A percentile compares a stretch with the other conserved stretches of the same genome.
Conservation (phyloP, 2,797 vertebrate genomes). For the Fratercula arctica region DNA sequence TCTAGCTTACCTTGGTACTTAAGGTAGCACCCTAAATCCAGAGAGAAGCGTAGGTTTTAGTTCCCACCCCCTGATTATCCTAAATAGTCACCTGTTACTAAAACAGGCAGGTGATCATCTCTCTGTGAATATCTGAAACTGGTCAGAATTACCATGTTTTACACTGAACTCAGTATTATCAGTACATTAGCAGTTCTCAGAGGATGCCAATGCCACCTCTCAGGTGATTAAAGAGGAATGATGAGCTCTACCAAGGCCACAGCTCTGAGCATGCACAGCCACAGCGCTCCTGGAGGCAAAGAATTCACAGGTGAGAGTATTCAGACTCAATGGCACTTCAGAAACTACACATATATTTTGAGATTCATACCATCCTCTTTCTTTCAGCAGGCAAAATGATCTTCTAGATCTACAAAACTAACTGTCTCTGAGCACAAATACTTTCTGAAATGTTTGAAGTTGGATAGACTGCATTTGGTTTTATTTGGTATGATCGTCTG, state of each 20-base stretch:
- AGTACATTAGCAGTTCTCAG: not conserved
- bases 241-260: not conserved
- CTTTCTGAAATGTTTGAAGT: not conserved
- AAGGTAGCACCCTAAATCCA: not conserved
- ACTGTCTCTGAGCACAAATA: not conserved
- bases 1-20: not conserved
- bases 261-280: not conserved
- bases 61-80: not conserved
- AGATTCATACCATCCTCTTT: not conserved
- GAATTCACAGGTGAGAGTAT: not conserved
- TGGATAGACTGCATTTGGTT: not conserved
- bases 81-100: not conserved
- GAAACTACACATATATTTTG: not conserved
- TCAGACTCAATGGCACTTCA: not conserved
- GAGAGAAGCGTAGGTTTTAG: not conserved
- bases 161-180: not conserved
- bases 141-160: not conserved
- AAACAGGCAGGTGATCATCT: not conserved
- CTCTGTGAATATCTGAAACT: not conserved
- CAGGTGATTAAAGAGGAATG: not conserved
- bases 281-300: not conserved
- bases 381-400: not conserved
- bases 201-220: not conserved
- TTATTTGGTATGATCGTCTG: not conserved
- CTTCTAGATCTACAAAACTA: not conserved